phyloP scores from a whole-genome alignment of 2,797 vertebrate species.

The Sorex maritimensis region DNA sequence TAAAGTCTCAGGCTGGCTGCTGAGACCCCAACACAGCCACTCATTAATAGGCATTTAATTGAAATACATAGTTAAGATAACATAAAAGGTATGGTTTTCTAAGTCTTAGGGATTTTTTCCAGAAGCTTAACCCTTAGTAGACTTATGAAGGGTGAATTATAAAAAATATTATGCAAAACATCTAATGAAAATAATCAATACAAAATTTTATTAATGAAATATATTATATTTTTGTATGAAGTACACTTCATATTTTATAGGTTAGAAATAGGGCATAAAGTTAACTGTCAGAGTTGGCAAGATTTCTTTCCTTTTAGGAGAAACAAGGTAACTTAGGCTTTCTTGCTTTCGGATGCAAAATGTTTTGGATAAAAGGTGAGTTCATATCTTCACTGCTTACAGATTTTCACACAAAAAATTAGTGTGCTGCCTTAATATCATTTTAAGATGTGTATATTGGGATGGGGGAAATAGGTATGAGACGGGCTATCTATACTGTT shows the following conservation, averaged over 20 bases:
- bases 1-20: no score
- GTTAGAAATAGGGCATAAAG: neutral
- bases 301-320: neutral
- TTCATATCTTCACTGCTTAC: neutral
- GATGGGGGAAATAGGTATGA: neutral
- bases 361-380: neutral
- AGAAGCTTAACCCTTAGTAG: neutral
- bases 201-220: conserved; percentile 13
- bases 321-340: neutral
- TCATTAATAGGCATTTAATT: neutral
- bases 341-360: neutral
- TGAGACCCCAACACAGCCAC: neutral
- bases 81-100: neutral
- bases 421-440: neutral
- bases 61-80: neutral
- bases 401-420: neutral
- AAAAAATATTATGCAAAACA: conserved; percentile 3
- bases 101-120: conserved; percentile 16
- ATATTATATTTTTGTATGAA: neutral
- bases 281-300: neutral
- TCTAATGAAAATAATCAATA: neutral
- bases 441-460: neutral
- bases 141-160: neutral
- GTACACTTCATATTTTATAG: neutral
- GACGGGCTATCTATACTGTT: neutral